Evolutionary conservation across 2,113 vertebrate genomes (phyloP).

Genomic region (Grus americana): DNA sequence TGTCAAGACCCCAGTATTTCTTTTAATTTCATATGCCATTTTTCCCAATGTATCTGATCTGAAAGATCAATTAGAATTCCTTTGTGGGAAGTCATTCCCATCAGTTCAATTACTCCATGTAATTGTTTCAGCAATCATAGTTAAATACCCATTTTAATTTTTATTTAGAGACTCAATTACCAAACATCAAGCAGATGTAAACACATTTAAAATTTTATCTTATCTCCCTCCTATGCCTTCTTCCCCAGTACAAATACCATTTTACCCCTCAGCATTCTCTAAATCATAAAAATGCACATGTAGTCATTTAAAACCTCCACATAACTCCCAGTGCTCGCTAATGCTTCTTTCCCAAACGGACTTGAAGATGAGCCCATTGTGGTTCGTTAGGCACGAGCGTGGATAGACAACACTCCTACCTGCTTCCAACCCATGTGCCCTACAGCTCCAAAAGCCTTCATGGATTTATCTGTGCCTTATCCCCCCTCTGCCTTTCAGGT

Average conservation of each 20-base stretch:
- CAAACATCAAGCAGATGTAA: constrained; percentile 10
- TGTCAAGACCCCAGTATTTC: not conserved
- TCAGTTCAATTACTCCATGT: not conserved
- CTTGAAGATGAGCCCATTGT: not conserved
- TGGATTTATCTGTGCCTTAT: not conserved
- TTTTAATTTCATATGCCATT: not conserved
- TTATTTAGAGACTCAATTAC: constrained; percentile 42
- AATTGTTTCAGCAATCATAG: constrained; percentile 38
- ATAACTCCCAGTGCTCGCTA: not conserved
- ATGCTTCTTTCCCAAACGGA: not conserved
- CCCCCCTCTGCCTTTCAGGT: not conserved
- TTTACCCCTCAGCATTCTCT: not conserved
- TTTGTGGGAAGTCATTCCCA: constrained; percentile 1
- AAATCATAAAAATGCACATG: not conserved
- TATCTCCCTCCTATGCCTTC: not conserved
- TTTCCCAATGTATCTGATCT: not conserved
- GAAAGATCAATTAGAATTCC: constrained; percentile 14
- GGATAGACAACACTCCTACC: not conserved
- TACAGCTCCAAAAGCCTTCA: not conserved
- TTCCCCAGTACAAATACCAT: not conserved
- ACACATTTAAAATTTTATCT: not conserved
- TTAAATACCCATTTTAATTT: constrained; percentile 42
- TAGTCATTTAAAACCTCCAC: not conserved
- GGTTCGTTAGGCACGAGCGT: not conserved
- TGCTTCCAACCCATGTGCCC: not conserved